Evolutionary conservation across 2,797 vertebrate genomes (phyloP).

Genomic region (Nyctibius grandis): DNA sequence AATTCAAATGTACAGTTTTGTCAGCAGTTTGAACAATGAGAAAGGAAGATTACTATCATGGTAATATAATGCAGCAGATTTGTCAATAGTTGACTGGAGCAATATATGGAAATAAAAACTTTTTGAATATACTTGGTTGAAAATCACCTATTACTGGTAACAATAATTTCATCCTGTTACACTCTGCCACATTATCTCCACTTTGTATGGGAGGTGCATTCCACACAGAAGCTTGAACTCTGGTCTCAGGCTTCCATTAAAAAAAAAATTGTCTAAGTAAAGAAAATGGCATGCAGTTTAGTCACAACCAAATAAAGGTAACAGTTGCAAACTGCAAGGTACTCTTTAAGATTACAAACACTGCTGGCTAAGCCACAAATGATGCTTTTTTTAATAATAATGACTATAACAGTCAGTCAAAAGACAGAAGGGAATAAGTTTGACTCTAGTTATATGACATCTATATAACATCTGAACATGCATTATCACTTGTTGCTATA

Average conservation of each 20-base stretch:
- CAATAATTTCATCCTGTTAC: not conserved
- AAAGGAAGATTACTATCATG: not conserved
- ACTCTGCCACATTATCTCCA: not conserved
- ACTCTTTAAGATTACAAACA: not conserved
- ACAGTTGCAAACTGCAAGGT: not conserved
- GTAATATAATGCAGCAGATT: not conserved
- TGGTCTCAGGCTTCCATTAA: not conserved
- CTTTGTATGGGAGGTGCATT: not conserved
- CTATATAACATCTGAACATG: not conserved
- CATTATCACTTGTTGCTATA: not conserved
- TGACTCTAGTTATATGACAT: not conserved
- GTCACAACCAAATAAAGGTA: not conserved
- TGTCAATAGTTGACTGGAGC: not conserved
- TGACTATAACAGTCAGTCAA: not conserved
- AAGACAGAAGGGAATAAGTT: not conserved
- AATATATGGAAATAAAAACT: not conserved
- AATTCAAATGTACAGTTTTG: not conserved
- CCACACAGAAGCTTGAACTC: not conserved
- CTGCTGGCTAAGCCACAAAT: not conserved
- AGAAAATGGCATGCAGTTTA: not conserved
- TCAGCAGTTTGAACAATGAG: not conserved
- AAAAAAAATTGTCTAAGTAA: not conserved
- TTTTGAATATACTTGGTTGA: not conserved
- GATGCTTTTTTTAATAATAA: not conserved
- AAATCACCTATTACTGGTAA: not conserved